Conservation (phyloP, 2,113 vertebrate genomes). For the Sialia sialis region DNA sequence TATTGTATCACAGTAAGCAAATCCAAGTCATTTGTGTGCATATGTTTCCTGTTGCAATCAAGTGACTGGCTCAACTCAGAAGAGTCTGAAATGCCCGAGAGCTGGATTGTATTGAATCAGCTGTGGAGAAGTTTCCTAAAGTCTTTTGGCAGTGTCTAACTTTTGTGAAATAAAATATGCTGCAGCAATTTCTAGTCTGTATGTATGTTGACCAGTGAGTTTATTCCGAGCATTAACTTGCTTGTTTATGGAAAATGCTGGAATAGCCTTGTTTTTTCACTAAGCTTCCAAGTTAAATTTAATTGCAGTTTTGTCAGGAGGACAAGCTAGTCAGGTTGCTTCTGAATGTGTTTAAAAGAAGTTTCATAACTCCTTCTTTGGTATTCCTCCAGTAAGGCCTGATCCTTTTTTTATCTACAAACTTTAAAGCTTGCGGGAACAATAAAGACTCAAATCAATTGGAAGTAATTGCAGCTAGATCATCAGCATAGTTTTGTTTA, state of each 20-base stretch:
- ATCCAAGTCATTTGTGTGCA: fast-evolving
- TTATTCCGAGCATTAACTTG: neutral
- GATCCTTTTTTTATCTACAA: neutral
- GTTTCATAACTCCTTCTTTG: neutral
- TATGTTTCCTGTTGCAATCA: neutral
- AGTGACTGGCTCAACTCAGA: neutral
- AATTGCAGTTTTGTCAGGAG: neutral
- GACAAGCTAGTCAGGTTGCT: neutral
- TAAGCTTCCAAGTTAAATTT: neutral
- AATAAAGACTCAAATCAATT: slow-evolving; percentile 51
- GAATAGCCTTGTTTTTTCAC: neutral
- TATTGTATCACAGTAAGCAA: neutral
- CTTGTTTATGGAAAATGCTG: neutral
- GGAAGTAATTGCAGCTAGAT: slow-evolving; percentile 48
- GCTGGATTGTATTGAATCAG: neutral
- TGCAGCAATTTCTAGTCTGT: neutral
- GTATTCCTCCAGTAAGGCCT: slow-evolving; percentile 5
- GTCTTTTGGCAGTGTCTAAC: neutral
- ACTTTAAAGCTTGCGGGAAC: slow-evolving; percentile 18
- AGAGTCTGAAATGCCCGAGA: neutral
- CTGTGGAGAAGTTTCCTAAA: neutral
- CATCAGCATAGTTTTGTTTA: slow-evolving; percentile 56
- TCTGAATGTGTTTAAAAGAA: neutral
- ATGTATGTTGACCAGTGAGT: neutral
- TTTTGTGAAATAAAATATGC: neutral